Percentiles rank a stretch among this genome's conserved stretches.
These are phyloP conservation scores for Dinocampus coccinellae DNA, from an alignment of 2,888 invertebrate species.

Conservation along the genomic window DNA sequence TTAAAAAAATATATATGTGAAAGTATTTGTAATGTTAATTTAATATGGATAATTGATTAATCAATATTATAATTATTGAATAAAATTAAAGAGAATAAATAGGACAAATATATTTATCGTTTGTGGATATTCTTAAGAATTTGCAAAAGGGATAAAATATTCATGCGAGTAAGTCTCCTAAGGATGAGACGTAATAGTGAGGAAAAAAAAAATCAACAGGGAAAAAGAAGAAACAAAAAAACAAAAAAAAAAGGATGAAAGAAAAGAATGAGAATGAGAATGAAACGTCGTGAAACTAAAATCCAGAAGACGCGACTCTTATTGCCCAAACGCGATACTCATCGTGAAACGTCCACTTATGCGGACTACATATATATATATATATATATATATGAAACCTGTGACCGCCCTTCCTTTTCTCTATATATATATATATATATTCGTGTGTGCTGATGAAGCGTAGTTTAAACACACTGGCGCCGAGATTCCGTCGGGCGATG, in stretches of 20 bases:
- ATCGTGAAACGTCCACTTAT: slow-evolving; percentile 18
- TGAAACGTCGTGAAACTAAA: slow-evolving; percentile 10
- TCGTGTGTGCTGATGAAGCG: neutral
- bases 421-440: neutral
- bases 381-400: neutral
- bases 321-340: slow-evolving; percentile 8
- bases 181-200: neutral
- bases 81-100: neutral
- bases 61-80: too few relatives aligned
- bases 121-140: neutral
- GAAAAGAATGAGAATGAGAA: neutral
- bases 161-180: neutral
- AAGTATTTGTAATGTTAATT: neutral
- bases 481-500: slow-evolving; percentile 35
- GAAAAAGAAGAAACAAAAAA: too few relatives aligned
- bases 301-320: slow-evolving; percentile 11
- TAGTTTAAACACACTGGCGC: slow-evolving; percentile 28
- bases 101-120: neutral
- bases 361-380: neutral
- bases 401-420: slow-evolving; percentile 4
- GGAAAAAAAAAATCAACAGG: neutral
- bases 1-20: neutral
- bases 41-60: too few relatives aligned
- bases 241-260: too few relatives aligned
- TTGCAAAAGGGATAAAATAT: neutral